A percentile compares a stretch with the other conserved stretches of the same genome.
Conservation (phyloP, 2,797 vertebrate species). For the Thalassophryne amazonica region DNA sequence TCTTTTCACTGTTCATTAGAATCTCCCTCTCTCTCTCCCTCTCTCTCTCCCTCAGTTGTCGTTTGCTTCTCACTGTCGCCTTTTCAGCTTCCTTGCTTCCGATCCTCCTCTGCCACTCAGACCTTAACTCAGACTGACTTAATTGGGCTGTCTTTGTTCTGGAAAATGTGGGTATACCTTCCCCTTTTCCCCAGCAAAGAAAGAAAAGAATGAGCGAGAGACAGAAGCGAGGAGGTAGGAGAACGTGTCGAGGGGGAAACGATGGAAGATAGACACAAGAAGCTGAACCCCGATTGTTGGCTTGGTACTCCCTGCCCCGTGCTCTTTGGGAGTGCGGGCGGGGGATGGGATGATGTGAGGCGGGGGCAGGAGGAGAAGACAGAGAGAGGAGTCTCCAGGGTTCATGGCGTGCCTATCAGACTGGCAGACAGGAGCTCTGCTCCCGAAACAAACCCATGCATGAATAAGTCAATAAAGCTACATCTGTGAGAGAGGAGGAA, state of each 20-base stretch:
- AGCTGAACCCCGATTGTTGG: constrained; percentile 42
- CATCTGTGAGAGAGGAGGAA: constrained; percentile 22
- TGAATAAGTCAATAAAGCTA: constrained; percentile 76
- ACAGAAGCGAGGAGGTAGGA: constrained; percentile 8
- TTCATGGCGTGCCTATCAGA: constrained; percentile 62
- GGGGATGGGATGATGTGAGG: constrained; percentile 13
- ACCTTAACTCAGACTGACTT: constrained; percentile 83
- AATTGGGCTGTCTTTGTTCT: constrained; percentile 83
- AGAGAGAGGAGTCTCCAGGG: constrained; percentile 45
- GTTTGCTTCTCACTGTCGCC: constrained; percentile 25
- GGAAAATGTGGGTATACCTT: constrained; percentile 77
- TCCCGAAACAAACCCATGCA: constrained; percentile 76
- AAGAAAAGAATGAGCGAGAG: constrained; percentile 11
- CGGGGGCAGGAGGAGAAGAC: background rate
- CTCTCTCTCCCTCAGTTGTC: too few relatives aligned
- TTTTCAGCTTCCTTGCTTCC: constrained; percentile 54
- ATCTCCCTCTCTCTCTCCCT: constrained; percentile 48
- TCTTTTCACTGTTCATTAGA: constrained; percentile 53
- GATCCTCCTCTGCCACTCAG: constrained; percentile 63
- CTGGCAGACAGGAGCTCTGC: constrained; percentile 68
- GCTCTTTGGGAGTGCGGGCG: background rate
- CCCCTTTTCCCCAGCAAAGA: constrained; percentile 49
- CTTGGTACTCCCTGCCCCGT: constrained; percentile 32
- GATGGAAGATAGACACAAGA: constrained; percentile 36
- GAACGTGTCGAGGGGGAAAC: constrained; percentile 35